Conservation (phyloP, 2,797 vertebrate species). For the Cetoscarus ocellatus region DNA sequence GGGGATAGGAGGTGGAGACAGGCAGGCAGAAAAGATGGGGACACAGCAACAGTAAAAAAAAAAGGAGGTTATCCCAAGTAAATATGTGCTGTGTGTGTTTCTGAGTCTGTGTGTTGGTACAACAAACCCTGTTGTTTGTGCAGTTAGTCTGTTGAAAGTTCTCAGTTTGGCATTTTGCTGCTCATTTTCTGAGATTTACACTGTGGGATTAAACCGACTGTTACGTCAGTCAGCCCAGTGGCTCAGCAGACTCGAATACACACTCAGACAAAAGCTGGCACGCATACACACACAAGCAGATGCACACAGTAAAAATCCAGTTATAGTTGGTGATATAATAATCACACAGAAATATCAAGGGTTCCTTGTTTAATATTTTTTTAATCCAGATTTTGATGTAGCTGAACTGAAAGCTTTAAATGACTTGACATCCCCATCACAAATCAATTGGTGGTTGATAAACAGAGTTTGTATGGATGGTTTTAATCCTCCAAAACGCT, state of each 20-base stretch:
- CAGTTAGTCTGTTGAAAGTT: conserved; percentile 34
- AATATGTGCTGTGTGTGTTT: conserved; percentile 32
- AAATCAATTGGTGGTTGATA: too few relatives aligned
- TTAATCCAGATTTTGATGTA: conserved; percentile 10
- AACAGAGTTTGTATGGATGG: too few relatives aligned
- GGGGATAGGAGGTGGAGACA: conserved; percentile 46
- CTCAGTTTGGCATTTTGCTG: conserved; percentile 57
- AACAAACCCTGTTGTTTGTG: conserved; percentile 47
- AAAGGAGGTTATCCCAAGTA: conserved; percentile 24
- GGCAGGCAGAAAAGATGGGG: conserved; percentile 19
- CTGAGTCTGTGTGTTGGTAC: conserved; percentile 28
- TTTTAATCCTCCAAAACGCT: too few relatives aligned
- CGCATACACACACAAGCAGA: conserved; percentile 2
- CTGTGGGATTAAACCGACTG: conserved; percentile 65
- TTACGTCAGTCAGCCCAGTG: conserved; percentile 69
- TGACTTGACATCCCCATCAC: too few relatives aligned
- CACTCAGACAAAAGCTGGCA: conserved; percentile 25
- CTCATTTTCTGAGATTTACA: conserved; percentile 67
- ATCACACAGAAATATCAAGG: conserved; percentile 44
- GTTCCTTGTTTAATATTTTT: conserved; percentile 16
- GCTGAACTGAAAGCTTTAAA: background rate
- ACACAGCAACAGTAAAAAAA: conserved; percentile 16
- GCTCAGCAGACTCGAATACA: conserved; percentile 43
- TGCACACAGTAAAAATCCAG: conserved; percentile 45
- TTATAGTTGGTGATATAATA: conserved; percentile 38